Evolutionary conservation across 2,888 invertebrate species (phyloP), one percentile per base, ranked within the genome.

Genomic region (Lysandra coridon): DNA sequence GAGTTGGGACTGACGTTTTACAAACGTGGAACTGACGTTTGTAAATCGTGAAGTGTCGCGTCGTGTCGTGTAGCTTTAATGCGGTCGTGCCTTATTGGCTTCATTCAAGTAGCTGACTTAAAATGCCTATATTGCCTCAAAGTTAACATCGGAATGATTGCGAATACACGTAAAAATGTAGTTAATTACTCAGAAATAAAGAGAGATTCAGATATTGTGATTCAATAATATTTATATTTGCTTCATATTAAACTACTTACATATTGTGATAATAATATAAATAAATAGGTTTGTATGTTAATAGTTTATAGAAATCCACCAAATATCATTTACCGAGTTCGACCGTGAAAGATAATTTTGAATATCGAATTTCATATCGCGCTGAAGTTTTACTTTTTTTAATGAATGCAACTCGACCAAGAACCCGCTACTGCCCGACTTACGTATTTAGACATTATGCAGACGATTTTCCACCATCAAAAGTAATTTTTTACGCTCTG

Each of bases 401-500:
- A 75, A 49, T 75, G 23, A 17, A 76, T 76, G 57, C 30, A 76
- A 53, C 17, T 76, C 33, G 76, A 17, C 57, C 57, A 53, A 57
- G n/a, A 76, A 23, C 49, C 76, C 76, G 76, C 49, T 76, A 53
- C 17, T 57, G 76, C 33, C 49, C 53, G 76, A 57, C 76, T 57
- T 76, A 57, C 33, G 76, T 53, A n/a, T 53, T 76, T 76, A 76
- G 76, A 76, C 76, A 53, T 30, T 44, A 30, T 30, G 49, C 49
- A 75, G 75, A 75, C 53, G 53, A 5, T 49, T 76, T 53, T 53
- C 57, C 76, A 30, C 23, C 17, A 6, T 33, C 53, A 33, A 53
- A 53, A 53, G 30, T 57, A 53, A 76, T 69, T 76, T 78, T 83
- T 83, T 83, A 81, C 82, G 83, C 83, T 83, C 83, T 81, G 78